Conservation (phyloP, 2,113 vertebrate genomes). For the Cottus gobio region DNA sequence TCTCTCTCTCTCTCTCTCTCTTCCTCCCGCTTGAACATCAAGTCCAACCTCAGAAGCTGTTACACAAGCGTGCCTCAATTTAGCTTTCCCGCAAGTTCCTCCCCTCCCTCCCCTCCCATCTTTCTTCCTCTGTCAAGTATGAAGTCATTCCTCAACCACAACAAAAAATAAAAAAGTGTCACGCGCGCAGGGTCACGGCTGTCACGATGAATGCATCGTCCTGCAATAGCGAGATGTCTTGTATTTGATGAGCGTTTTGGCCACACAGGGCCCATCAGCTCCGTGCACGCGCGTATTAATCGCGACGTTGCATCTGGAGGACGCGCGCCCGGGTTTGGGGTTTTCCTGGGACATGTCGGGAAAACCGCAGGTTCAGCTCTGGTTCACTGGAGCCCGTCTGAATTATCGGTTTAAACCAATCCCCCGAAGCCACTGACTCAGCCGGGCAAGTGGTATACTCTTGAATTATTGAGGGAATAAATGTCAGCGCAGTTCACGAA, state of each 20-base stretch:
- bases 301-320: conserved; percentile 18
- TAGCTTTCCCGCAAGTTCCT: neutral
- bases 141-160: conserved; percentile 55
- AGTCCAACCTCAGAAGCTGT: neutral
- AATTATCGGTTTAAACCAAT: conserved; percentile 52
- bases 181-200: conserved; percentile 25
- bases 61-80: conserved; percentile 21
- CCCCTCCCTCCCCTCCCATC: neutral
- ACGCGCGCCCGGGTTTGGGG: conserved; percentile 13
- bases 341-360: conserved; percentile 33
- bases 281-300: conserved; percentile 15
- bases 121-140: conserved; percentile 25
- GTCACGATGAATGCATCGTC: conserved; percentile 57
- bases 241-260: conserved; percentile 62
- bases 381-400: conserved; percentile 45
- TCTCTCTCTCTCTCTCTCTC: neutral
- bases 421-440: conserved; percentile 44
- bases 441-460: conserved; percentile 1
- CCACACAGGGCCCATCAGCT: conserved; percentile 23
- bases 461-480: conserved; percentile 60
- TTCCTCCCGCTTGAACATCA: neutral
- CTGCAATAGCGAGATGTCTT: conserved; percentile 34
- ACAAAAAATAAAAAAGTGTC: conserved; percentile 31
- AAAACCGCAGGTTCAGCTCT: conserved; percentile 40
- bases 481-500: conserved; percentile 38